Conservation (phyloP, 2,888 invertebrate genomes). For the Anthophora plumipes region DNA sequence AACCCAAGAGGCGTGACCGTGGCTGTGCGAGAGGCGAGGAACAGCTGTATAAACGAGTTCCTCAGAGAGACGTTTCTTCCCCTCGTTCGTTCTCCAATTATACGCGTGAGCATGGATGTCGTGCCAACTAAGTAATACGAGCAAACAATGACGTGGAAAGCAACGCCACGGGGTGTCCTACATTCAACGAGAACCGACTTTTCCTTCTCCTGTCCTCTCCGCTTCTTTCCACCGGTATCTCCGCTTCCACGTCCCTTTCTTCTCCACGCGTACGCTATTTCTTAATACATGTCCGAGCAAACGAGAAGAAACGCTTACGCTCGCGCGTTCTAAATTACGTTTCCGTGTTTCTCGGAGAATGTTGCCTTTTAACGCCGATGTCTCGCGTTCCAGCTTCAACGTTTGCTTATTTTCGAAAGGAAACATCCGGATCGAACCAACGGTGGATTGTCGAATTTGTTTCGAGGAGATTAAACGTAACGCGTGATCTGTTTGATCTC, state of each 20-base stretch:
- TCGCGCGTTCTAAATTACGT: not conserved
- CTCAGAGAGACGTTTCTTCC: conserved; percentile 5
- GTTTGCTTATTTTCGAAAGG: not conserved
- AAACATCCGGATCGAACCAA: not conserved
- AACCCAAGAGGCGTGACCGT: conserved; percentile 21
- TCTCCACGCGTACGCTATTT: not conserved
- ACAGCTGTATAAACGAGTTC: conserved; percentile 42
- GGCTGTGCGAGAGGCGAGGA: conserved; percentile 2
- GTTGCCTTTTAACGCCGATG: not conserved
- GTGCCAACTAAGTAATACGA: conserved; percentile 50
- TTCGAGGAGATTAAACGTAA: not conserved
- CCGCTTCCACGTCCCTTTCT: not conserved
- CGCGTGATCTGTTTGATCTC: no score
- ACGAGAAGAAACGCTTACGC: not conserved
- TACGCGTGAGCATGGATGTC: conserved; percentile 26
- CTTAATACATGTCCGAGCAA: not conserved
- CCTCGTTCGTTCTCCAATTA: conserved; percentile 36
- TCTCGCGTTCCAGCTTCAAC: not conserved
- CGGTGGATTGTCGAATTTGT: not conserved
- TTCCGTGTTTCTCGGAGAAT: not conserved
- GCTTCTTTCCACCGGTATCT: not conserved
- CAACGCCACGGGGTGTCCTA: conserved; percentile 15
- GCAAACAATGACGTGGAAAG: conserved; percentile 34
- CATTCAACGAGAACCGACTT: not conserved
- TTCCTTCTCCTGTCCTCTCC: not conserved